Conservation (phyloP, 2,797 vertebrate genomes). For the Melanotaenia maccullochi region DNA sequence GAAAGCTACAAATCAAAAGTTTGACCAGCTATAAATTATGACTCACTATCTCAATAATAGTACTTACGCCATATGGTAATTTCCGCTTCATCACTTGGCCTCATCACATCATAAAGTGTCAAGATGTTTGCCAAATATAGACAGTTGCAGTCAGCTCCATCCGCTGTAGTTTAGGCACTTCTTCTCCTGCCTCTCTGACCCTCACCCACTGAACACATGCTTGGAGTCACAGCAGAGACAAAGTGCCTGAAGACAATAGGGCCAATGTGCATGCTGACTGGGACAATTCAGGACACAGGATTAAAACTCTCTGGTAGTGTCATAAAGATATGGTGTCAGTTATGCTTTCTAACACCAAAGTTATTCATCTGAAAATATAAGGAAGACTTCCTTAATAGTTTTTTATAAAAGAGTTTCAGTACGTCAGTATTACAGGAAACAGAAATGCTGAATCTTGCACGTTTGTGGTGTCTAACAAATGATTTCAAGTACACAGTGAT, state of each 20-base stretch:
- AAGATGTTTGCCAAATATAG: constrained; percentile 6
- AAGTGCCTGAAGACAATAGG: constrained; percentile 58
- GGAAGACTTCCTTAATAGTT: background rate
- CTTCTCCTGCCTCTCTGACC: constrained; percentile 1
- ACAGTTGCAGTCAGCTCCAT: background rate
- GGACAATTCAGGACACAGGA: constrained; percentile 53
- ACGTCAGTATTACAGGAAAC: background rate
- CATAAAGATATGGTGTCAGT: background rate
- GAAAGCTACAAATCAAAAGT: constrained; percentile 16
- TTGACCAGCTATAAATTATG: background rate
- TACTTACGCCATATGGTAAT: constrained; percentile 1
- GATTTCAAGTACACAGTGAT: background rate
- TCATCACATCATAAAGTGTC: constrained; percentile 1
- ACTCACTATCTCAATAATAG: background rate
- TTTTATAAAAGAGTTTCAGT: background rate
- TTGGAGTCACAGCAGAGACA: constrained; percentile 33
- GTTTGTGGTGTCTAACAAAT: background rate
- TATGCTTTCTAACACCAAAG: background rate
- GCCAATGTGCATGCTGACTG: constrained; percentile 47
- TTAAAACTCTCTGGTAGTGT: background rate
- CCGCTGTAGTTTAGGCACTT: background rate
- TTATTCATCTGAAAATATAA: background rate
- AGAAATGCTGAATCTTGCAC: background rate
- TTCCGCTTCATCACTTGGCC: constrained; percentile 9
- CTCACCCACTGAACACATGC: constrained; percentile 50